Base-by-base conservation (phyloP, 2,888 invertebrate species). In the Silvanus unidentatus region DNA sequence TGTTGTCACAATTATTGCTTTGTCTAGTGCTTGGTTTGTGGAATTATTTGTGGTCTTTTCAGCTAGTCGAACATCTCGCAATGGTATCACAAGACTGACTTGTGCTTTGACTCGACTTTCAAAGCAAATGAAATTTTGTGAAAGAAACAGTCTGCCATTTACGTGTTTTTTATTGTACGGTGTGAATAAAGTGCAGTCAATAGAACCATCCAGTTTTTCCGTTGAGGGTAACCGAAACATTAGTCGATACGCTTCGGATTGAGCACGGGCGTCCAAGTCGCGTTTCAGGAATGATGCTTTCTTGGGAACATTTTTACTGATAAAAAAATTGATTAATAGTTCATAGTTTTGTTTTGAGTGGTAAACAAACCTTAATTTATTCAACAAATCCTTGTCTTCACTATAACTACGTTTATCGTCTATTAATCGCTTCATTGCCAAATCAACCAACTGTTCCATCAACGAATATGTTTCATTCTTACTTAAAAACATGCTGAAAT, bases 121-220 rank as follows among this genome's bases (percentile, higher is more conserved):
- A 69, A 97, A 99, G 70, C 98, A 98, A 61, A 97, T 80, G 69
- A 93, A 99, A 74, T 91, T 94, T 64, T 88, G 86, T 0, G 97
- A 97, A 39, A 99, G 74, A 70, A 88, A 98, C 61, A 99, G 76
- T 54, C 86, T 80, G 11, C 98, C 98, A 75, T 83, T 81, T 44
- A 89, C 88, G 66, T 90, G 86, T 54, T 83, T 82, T 68, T 95
- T 95, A 66, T 94, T 90, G 68, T 91, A 98, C 0, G 97, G 96
- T 1, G 97, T 95, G 87, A 94, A 93, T 43, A 99, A 73, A 8
- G 89, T 84, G 64, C 93, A 92, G 63, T 91, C 90, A 42, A 91
- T 88, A 36, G 88, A 86, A 0, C 98, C 98, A 72, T 99, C 98
- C 46, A 99, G 75, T 69, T 95, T 95, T 74, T 98, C 98, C 16